A percentile compares a stretch with the other conserved stretches of the same genome.
Conservation (phyloP, 1,140 invertebrate genomes). For the Microvelia longipes region DNA sequence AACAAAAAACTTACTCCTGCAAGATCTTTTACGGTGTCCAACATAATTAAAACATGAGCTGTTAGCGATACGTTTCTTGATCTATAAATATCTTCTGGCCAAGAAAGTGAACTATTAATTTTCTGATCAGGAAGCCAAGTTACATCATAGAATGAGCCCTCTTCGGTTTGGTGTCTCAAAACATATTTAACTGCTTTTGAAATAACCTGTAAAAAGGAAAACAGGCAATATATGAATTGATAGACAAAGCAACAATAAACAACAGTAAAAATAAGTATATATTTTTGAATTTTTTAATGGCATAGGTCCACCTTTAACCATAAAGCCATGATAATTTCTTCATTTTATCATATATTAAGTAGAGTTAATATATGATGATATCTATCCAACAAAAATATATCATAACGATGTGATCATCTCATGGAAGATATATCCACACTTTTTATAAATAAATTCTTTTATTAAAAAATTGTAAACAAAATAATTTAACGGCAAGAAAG, state of each 20-base stretch:
- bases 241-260: background rate
- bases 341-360: too few relatives aligned
- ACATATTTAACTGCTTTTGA: conserved; percentile 61
- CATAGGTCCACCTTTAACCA: background rate
- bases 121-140: conserved; percentile 67
- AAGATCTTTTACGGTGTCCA: conserved; percentile 67
- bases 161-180: conserved; percentile 55
- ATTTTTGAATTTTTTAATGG: background rate
- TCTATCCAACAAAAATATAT: too few relatives aligned
- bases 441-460: too few relatives aligned
- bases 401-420: too few relatives aligned
- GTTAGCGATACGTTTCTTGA: conserved; percentile 73
- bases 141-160: conserved; percentile 73
- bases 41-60: conserved; percentile 71
- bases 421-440: too few relatives aligned
- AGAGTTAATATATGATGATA: too few relatives aligned
- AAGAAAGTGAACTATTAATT: conserved; percentile 53
- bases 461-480: too few relatives aligned
- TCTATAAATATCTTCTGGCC: conserved; percentile 33
- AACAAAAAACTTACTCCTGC: conserved; percentile 38
- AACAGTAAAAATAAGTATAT: conserved; percentile 1
- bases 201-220: conserved; percentile 39
- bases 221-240: background rate
- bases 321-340: too few relatives aligned
- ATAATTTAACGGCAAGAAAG: too few relatives aligned